Conservation (phyloP, 1,140 invertebrate species). For the Drosophila kurseongensis region DNA sequence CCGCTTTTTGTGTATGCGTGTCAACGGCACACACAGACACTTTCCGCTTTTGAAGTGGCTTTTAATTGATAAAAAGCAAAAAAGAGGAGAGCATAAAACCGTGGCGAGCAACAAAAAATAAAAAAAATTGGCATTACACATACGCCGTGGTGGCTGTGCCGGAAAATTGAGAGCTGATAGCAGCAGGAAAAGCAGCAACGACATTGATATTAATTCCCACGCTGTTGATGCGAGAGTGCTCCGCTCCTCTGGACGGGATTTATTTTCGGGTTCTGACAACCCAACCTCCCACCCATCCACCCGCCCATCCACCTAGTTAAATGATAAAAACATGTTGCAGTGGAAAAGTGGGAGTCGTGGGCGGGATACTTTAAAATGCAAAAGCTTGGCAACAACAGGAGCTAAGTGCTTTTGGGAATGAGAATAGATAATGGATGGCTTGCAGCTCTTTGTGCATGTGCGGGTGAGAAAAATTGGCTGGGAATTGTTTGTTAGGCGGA, state of each 20-base stretch:
- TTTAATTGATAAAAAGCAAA: constrained; percentile 81
- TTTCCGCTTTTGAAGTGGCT: constrained; percentile 83
- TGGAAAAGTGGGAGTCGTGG: neutral
- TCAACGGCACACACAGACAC: constrained; percentile 72
- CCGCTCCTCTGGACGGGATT: constrained; percentile 29
- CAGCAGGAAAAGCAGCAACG: constrained; percentile 56
- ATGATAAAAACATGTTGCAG: constrained; percentile 77
- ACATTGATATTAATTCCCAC: constrained; percentile 83
- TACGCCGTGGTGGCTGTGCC: constrained; percentile 75
- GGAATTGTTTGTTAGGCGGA: constrained; percentile 5
- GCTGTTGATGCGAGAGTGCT: constrained; percentile 61
- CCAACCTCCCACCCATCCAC: neutral
- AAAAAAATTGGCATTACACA: constrained; percentile 65
- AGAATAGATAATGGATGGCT: constrained; percentile 65
- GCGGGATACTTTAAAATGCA: constrained; percentile 55
- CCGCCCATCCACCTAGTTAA: constrained; percentile 52
- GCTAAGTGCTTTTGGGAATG: constrained; percentile 61
- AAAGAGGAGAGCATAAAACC: constrained; percentile 54
- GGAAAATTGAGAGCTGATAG: constrained; percentile 69
- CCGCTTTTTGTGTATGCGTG: constrained; percentile 63
- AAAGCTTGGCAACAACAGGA: constrained; percentile 47
- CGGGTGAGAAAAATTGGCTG: constrained; percentile 1
- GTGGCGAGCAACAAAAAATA: constrained; percentile 43
- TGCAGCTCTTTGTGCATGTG: neutral
- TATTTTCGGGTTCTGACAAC: constrained; percentile 29